Conservation (phyloP, 2,888 invertebrate species). For the Micoletzkya japonica region DNA sequence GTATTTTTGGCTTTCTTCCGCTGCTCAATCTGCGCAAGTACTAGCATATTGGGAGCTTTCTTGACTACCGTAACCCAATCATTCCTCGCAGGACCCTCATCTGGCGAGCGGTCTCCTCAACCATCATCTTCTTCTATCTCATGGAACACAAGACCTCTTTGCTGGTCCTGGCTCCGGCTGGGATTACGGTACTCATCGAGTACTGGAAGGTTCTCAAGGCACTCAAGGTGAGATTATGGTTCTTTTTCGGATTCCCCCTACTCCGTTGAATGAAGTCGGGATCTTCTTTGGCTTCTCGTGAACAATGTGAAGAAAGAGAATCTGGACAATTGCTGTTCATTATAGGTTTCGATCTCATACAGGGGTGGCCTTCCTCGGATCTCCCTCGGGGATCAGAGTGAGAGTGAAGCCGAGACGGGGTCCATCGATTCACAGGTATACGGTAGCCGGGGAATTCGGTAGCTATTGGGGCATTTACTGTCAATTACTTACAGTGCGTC, state of each 20-base stretch:
- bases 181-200: conserved; percentile 84
- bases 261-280: background rate
- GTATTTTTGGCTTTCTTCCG: background rate
- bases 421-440: conserved; percentile 76
- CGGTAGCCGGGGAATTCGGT: background rate
- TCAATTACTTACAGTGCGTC: too few species aligned
- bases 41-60: too few species aligned
- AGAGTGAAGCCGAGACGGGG: conserved; percentile 80
- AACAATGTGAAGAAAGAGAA: too few species aligned
- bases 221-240: conserved; percentile 70
- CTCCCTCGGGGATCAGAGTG: too few species aligned
- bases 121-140: conserved; percentile 86
- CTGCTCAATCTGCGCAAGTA: background rate
- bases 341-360: conserved; percentile 37
- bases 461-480: too few species aligned
- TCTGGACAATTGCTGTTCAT: background rate
- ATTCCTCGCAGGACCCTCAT: conserved; percentile 70
- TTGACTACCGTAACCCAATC: too few species aligned
- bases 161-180: conserved; percentile 82
- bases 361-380: conserved; percentile 61
- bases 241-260: background rate
- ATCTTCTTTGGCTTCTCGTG: too few species aligned
- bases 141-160: conserved; percentile 88
- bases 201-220: conserved; percentile 89
- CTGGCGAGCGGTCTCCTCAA: conserved; percentile 91